phyloP scores from a whole-genome alignment of 2,888 invertebrate genomes.

The Marronus borbonicus region DNA sequence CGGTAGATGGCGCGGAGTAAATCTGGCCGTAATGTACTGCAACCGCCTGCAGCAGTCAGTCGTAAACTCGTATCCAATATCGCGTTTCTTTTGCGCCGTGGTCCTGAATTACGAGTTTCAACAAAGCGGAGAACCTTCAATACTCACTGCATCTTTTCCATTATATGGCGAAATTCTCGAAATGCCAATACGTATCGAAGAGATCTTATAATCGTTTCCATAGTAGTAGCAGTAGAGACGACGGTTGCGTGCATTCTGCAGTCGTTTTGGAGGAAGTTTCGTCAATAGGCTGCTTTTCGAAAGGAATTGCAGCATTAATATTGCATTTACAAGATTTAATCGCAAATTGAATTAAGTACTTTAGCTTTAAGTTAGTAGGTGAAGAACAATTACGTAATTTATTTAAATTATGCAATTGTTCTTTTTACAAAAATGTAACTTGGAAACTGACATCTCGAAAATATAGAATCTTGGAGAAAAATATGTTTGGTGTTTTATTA shows the following conservation, averaged over 20 bases:
- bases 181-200: neutral
- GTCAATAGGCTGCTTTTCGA: neutral
- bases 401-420: no score
- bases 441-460: no score
- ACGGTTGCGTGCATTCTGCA: neutral
- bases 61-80: conserved; percentile 41
- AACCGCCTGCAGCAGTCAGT: conserved; percentile 29
- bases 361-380: no score
- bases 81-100: conserved; percentile 22
- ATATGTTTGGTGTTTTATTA: no score
- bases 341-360: no score
- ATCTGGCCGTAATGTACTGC: conserved; percentile 31
- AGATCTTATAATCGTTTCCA: neutral
- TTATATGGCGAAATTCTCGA: conserved; percentile 13
- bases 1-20: conserved; percentile 32
- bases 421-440: no score
- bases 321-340: no score
- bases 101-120: conserved; percentile 27
- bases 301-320: no score
- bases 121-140: conserved; percentile 9
- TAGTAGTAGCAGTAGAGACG: neutral
- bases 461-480: no score
- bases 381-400: no score
- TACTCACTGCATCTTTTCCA: conserved; percentile 21
- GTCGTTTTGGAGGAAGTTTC: neutral